Percentiles rank a stretch among this genome's conserved stretches.
Evolutionary conservation across 2,113 vertebrate genomes (phyloP).

Genomic region (Aegotheles bennettii): DNA sequence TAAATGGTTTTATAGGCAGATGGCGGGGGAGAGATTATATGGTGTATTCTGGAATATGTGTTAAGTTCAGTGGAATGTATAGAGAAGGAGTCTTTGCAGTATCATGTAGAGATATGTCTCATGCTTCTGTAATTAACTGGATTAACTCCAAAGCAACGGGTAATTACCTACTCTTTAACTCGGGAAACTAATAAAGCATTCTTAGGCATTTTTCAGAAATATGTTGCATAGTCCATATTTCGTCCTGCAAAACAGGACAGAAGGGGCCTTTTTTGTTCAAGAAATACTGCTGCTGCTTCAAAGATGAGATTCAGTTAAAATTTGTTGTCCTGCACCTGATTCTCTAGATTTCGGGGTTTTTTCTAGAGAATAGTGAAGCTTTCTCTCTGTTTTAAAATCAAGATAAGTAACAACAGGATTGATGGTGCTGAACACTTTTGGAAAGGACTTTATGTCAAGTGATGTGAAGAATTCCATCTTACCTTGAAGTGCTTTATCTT

Average conservation of each 20-base stretch:
- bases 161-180: neutral
- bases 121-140: neutral
- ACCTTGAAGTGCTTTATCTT: neutral
- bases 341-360: neutral
- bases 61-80: neutral
- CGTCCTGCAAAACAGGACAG: neutral
- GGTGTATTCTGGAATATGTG: neutral
- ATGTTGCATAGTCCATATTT: neutral
- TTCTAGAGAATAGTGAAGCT: neutral
- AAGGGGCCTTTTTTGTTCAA: neutral
- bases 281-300: neutral
- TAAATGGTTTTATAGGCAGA: neutral
- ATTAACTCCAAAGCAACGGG: neutral
- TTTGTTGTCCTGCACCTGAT: neutral
- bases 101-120: neutral
- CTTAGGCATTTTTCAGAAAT: neutral
- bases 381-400: neutral
- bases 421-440: neutral
- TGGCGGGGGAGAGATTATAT: accelerated
- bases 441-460: neutral
- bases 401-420: neutral
- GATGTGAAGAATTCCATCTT: neutral
- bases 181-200: neutral
- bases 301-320: neutral
- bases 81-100: neutral